Conservation (phyloP, 1,140 invertebrate genomes). For the Steinernema feltiae region DNA sequence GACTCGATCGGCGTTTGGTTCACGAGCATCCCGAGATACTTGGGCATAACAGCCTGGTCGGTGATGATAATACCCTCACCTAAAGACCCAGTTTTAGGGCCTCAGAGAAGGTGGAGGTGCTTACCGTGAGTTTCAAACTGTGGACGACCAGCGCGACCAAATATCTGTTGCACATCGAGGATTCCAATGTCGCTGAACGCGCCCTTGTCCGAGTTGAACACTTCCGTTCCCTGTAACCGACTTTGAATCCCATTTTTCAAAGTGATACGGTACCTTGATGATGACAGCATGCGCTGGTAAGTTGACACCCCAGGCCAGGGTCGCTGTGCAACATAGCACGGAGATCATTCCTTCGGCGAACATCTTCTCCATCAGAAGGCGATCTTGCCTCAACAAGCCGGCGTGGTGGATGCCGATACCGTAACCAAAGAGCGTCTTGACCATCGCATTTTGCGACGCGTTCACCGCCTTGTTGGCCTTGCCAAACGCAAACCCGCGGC, state of each 20-base stretch:
- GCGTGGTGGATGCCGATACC: constrained; percentile 95
- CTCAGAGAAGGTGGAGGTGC: not conserved
- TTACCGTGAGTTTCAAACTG: constrained; percentile 66
- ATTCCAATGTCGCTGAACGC: constrained; percentile 89
- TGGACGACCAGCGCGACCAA: constrained; percentile 89
- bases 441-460: constrained; percentile 41
- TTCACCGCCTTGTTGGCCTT: constrained; percentile 61
- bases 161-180: constrained; percentile 96
- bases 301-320: constrained; percentile 98
- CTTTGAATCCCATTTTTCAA: not conserved
- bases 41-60: constrained; percentile 78
- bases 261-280: constrained; percentile 68
- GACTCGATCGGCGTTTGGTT: constrained; percentile 97
- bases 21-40: constrained; percentile 87
- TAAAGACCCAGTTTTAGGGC: constrained; percentile 20
- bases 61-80: constrained; percentile 95
- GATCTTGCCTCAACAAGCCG: constrained; percentile 68
- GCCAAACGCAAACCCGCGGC: constrained; percentile 61
- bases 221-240: constrained; percentile 76
- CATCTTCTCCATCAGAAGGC: constrained; percentile 74
- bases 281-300: constrained; percentile 94
- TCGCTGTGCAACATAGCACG: constrained; percentile 88
- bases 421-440: constrained; percentile 69
- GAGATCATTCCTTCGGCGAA: constrained; percentile 76
- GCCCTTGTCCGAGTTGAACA: constrained; percentile 92